A percentile compares a stretch with the other conserved stretches of the same genome.
Conservation (phyloP, 1,140 invertebrate species). For the Forficula auricularia region DNA sequence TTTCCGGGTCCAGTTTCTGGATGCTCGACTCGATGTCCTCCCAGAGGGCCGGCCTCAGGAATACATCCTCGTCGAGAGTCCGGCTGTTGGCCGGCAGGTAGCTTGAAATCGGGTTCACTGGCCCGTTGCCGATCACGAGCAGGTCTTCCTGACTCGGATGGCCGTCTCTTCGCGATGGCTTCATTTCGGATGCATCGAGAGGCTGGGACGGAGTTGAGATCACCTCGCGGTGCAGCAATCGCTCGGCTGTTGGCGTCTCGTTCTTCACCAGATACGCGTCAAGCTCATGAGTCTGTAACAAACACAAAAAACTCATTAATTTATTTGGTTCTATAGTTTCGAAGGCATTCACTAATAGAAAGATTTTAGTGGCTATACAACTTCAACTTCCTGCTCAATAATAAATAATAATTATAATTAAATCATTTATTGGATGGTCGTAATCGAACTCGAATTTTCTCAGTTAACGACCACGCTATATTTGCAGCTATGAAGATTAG, state of each 20-base stretch:
- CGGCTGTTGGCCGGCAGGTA: slow-evolving; percentile 7
- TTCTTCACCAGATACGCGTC: slow-evolving; percentile 39
- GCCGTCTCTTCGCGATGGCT: slow-evolving; percentile 38
- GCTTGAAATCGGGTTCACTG: slow-evolving; percentile 7
- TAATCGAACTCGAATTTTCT: too few species aligned
- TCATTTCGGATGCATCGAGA: slow-evolving; percentile 21
- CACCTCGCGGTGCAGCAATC: slow-evolving; percentile 33
- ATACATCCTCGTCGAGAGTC: slow-evolving; percentile 51
- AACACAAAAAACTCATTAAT: slow-evolving; percentile 3
- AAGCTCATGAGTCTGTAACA: slow-evolving; percentile 38
- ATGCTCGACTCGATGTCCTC: slow-evolving; percentile 77
- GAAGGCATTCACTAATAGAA: too few species aligned
- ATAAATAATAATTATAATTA: too few species aligned
- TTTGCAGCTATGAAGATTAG: too few species aligned
- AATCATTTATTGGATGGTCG: too few species aligned
- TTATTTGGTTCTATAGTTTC: too few species aligned
- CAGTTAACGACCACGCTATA: too few species aligned
- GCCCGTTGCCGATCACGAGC: slow-evolving; percentile 27
- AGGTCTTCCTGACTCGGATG: slow-evolving; percentile 49
- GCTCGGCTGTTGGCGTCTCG: slow-evolving; percentile 28
- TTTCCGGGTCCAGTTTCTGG: slow-evolving; percentile 71
- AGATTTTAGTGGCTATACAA: too few species aligned
- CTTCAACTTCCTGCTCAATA: too few species aligned
- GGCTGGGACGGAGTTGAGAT: slow-evolving; percentile 21
- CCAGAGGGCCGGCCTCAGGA: slow-evolving; percentile 64